Evolutionary conservation across 2,113 vertebrate species (phyloP).

Genomic region (Etia nguti): DNA sequence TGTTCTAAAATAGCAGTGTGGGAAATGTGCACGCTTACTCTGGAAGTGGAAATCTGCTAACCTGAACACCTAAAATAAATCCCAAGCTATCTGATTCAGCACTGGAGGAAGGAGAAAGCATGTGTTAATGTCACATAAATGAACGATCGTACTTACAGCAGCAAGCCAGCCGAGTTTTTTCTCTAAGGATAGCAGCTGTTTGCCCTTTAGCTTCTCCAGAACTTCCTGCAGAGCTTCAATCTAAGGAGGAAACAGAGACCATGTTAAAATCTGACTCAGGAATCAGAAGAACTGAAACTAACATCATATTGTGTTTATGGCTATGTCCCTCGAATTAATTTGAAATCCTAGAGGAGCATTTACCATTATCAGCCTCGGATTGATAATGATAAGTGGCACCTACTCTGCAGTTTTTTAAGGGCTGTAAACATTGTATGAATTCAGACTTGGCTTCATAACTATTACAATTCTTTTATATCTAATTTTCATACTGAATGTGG

Average conservation of each 20-base stretch:
- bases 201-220: constrained; percentile 68
- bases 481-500: not conserved
- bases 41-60: not conserved
- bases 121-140: not conserved
- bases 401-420: not conserved
- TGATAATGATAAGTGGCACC: not conserved
- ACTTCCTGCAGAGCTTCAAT: constrained; percentile 69
- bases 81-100: not conserved
- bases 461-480: not conserved
- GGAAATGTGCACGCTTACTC: not conserved
- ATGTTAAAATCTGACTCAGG: not conserved
- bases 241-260: not conserved
- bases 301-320: not conserved
- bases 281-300: not conserved
- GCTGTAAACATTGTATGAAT: not conserved
- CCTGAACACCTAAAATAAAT: not conserved
- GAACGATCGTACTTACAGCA: constrained; percentile 38
- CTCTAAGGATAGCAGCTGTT: constrained; percentile 62
- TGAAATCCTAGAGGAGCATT: not conserved
- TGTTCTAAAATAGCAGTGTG: not conserved
- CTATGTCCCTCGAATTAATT: not conserved
- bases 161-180: constrained; percentile 77
- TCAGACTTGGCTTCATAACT: not conserved
- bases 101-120: not conserved
- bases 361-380: rapidly evolving